phyloP scores from a whole-genome alignment of 2,888 invertebrate genomes.

The Eurois occulta region DNA sequence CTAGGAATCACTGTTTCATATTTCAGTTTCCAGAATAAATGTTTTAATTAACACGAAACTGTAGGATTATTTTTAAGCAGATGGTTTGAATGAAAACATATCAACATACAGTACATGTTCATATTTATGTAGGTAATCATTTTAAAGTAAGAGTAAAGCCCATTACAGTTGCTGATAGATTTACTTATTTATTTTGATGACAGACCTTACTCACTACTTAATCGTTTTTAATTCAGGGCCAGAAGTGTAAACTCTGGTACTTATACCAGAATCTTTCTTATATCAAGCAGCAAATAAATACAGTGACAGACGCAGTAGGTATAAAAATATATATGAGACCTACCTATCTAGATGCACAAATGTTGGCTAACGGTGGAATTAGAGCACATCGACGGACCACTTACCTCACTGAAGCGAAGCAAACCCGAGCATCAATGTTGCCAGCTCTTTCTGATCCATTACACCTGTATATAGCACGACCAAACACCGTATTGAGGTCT shows the following conservation, averaged over 20 bases:
- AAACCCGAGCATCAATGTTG: conserved; percentile 27
- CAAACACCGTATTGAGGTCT: background rate
- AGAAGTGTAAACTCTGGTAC: background rate
- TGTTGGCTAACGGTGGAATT: conserved; percentile 59
- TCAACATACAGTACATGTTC: background rate
- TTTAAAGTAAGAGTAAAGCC: background rate
- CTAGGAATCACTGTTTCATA: background rate
- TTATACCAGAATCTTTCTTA: background rate
- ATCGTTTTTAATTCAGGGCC: background rate
- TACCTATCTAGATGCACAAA: conserved; percentile 33
- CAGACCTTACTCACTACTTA: too few species aligned
- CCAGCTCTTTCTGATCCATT: conserved; percentile 38
- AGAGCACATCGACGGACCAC: conserved; percentile 61
- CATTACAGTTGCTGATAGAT: too few species aligned
- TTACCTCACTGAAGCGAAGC: conserved; percentile 58
- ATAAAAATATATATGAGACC: conserved; percentile 13
- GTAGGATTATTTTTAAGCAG: background rate
- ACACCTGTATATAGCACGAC: conserved; percentile 6
- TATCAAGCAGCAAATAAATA: background rate
- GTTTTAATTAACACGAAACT: background rate
- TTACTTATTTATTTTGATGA: too few species aligned
- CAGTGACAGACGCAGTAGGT: background rate
- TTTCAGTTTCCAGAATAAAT: background rate
- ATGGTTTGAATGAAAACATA: background rate
- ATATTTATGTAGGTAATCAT: background rate